Evolutionary conservation across 2,113 vertebrate genomes (phyloP), one percentile per base, ranked within the genome.

Genomic region (Eretmochelys imbricata): DNA sequence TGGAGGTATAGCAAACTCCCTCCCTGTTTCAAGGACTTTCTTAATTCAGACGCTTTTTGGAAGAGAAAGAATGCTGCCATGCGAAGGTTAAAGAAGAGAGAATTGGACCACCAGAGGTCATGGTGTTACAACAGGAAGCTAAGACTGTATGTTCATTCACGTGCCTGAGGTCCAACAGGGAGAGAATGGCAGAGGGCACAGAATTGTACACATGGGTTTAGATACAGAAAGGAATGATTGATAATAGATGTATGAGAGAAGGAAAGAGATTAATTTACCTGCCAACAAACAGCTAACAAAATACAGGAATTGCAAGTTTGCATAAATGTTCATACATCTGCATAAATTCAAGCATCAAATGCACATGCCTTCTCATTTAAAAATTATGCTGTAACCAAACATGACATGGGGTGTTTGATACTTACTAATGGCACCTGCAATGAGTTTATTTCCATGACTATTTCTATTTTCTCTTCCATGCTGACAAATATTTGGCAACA

Each of bases 361-460:
- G 8, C 53, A 85, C 13, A 19, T 12, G 31, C 6, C 50, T 48
- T 84, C 27, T 19, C 4, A 48, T 84, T 86, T 94, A 82, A 80
- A 62, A 82, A 17, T 75, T 84, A 9, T 78, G 50, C 14, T 76
- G 19, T 82, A 94, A 89, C 7, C 57, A 89, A 76, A 46, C 24
- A 78, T 27, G 84, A 94, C 25, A 78, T 9, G 59, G 82, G 79
- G 24, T 24, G 4, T 65, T 83, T 8, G 85, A 89, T 86, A 55
- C 5, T 25, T 51, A 51, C 16, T 51, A 51, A 51, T 51, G 50
- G 88, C 6, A 19, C 75, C 20, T 59, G 53, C n/a, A 10, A 19
- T 62, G 51, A 89, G 65, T 35, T n/a, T 55, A 3, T 92, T 87
- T 80, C 49, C 50, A n/a, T 38, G 0, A 0, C 1, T 88, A 13